Evolutionary conservation across 64 coral and sea anemone species (phyloP).

Genomic region (Porites lutea): DNA sequence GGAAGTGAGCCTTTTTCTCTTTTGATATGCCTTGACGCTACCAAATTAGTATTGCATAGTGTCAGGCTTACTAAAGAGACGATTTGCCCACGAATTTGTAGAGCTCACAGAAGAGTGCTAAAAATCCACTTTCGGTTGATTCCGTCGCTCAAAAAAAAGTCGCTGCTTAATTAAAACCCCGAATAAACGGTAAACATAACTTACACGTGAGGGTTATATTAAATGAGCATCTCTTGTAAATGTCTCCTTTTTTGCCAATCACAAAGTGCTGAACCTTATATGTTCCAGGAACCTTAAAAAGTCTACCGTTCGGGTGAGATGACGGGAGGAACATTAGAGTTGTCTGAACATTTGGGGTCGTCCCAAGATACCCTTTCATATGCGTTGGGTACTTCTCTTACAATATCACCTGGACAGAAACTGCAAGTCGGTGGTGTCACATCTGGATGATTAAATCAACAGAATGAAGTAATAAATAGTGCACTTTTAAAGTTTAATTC

Average conservation of each 20-base stretch:
- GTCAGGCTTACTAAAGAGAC: no score
- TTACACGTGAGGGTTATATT: constrained; percentile 55
- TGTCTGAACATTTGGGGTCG: constrained; percentile 49
- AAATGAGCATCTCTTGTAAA: constrained; percentile 56
- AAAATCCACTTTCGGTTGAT: background rate
- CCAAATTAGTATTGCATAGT: no score
- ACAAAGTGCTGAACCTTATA: constrained; percentile 54
- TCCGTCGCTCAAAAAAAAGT: background rate
- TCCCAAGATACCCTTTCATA: constrained; percentile 23
- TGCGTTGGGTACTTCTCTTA: background rate
- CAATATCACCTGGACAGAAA: constrained; percentile 67
- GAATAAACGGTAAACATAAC: background rate
- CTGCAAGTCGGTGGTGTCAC: constrained; percentile 52
- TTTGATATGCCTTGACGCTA: no score
- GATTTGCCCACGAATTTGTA: no score
- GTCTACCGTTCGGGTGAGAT: constrained; percentile 19
- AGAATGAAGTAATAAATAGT: no score
- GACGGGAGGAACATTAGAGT: constrained; percentile 25
- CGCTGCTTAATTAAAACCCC: background rate
- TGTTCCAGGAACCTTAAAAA: constrained; percentile 20
- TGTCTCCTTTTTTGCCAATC: constrained; percentile 36
- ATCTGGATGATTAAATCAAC: constrained; percentile 1
- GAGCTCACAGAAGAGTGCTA: no score
- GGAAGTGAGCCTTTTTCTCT: no score
- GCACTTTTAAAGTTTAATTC: no score